Base-by-base conservation (phyloP, 2,113 vertebrate species). In the Hemicordylus capensis region DNA sequence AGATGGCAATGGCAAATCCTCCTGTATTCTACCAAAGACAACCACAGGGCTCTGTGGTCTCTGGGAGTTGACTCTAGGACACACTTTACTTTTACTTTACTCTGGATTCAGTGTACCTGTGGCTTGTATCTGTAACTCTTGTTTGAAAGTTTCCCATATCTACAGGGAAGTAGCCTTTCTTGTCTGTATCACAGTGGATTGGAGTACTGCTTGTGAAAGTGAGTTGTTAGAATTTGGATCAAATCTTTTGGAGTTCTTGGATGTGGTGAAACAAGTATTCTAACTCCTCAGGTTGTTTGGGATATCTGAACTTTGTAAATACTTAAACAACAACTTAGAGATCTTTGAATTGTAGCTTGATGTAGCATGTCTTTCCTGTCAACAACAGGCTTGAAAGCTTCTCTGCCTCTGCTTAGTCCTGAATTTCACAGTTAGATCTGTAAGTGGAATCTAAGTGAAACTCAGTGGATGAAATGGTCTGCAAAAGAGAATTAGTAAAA, bases 271-370 rank as follows among this genome's bases (percentile, higher is more conserved):
- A 37, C 44, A 39, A 19, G 4, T 6, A 6, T 14, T 14, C n/a
- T 19, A 48, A 48, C 22, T 22, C 19, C 31, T 48, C 3, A 58
- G 31, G 22, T 4, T 51, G 34, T 20, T 37, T 44, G 19, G 39
- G 31, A 37, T 51, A 59, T 75, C 37, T 56, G 46, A 7, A 34
- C 28, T 81, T 3, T 67, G 59, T 44, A 11, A 39, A 26, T n/a
- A 48, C 11, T 5, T 26, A 59, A 39, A 20, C 39, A 74, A 22
- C n/a, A 66, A 39, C 72, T 69, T 87, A 31, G 26, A 59, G 39
- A 59, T 81, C 8, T 69, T 87, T 76, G 48, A 87, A 81, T 28
- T 76, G 20, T 37, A n/a, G 42, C 15, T 76, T 87, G 72, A 56
- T 34, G n/a, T 86, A 42, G 76, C 42, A 67, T 76, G 9, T 12